Percentiles rank a stretch among this genome's conserved stretches.
phyloP scores from a whole-genome alignment of 92 coral and sea anemone species.

The Epizoanthus ramosus region DNA sequence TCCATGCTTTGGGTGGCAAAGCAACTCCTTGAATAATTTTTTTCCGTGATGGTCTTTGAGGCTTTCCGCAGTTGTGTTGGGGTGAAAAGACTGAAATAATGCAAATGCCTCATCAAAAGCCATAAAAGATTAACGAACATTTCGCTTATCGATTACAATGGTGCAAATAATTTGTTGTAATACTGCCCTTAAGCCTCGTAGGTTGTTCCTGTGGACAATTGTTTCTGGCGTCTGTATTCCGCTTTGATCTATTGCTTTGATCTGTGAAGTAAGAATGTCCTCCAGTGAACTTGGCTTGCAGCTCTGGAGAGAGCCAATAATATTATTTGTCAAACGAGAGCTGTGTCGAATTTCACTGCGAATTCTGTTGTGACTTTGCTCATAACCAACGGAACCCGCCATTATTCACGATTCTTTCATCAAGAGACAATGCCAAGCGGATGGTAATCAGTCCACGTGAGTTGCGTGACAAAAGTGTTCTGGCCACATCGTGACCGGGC shows the following conservation, averaged over 20 bases:
- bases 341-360: too few species aligned
- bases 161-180: slow-evolving; percentile 3
- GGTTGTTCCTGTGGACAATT: not conserved
- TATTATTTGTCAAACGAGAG: too few species aligned
- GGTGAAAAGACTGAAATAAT: slow-evolving; percentile 21
- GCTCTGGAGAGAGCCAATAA: too few species aligned
- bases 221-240: not conserved
- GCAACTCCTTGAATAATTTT: slow-evolving; percentile 21
- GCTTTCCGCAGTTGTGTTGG: not conserved
- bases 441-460: too few species aligned
- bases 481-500: too few species aligned
- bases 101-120: slow-evolving; percentile 42
- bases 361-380: too few species aligned
- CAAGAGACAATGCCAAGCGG: too few species aligned
- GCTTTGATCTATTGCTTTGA: too few species aligned
- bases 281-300: too few species aligned
- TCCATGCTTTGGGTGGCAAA: slow-evolving; percentile 48
- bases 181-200: slow-evolving; percentile 17
- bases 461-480: too few species aligned
- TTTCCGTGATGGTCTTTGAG: slow-evolving; percentile 23
- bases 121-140: slow-evolving; percentile 39
- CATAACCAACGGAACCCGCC: not conserved
- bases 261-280: too few species aligned
- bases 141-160: not conserved
- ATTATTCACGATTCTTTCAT: too few species aligned